These are phyloP conservation scores for Sigmodon hispidus DNA, from an alignment of 2,113 vertebrate genomes.

Conservation along the genomic window DNA sequence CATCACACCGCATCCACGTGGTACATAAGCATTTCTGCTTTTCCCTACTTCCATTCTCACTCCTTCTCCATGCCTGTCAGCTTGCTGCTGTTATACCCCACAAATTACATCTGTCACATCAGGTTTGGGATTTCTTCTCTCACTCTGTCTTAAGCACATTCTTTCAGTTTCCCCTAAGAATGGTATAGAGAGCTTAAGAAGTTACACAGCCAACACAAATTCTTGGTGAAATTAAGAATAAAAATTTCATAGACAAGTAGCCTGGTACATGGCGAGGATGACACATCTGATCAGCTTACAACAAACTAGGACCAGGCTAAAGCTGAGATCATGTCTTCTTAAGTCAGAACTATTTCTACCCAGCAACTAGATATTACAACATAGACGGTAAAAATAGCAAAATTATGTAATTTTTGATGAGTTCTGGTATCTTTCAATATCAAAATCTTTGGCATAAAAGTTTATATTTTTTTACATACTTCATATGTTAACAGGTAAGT, in stretches of 20 bases:
- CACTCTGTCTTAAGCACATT: neutral
- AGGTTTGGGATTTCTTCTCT: neutral
- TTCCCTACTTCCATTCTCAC: neutral
- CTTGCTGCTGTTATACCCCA: neutral
- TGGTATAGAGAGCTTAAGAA: neutral
- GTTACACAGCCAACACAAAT: neutral
- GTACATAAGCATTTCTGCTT: neutral
- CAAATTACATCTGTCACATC: neutral
- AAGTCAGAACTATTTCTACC: neutral
- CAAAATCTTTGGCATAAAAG: neutral
- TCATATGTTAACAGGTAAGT: neutral
- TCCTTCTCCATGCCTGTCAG: neutral
- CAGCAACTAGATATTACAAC: neutral
- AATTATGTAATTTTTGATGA: neutral
- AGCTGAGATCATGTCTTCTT: neutral
- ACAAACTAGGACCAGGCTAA: neutral
- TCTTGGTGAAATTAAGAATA: neutral
- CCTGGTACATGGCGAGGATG: neutral
- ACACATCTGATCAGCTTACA: neutral
- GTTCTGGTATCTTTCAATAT: neutral
- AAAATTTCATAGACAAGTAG: neutral
- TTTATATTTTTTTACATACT: neutral
- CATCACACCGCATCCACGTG: neutral
- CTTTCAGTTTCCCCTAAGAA: neutral
- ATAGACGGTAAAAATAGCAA: neutral